These are phyloP conservation scores for Dendrophyllia cribrosa DNA, from an alignment of 64 coral and sea anemone genomes.

Conservation along the genomic window DNA sequence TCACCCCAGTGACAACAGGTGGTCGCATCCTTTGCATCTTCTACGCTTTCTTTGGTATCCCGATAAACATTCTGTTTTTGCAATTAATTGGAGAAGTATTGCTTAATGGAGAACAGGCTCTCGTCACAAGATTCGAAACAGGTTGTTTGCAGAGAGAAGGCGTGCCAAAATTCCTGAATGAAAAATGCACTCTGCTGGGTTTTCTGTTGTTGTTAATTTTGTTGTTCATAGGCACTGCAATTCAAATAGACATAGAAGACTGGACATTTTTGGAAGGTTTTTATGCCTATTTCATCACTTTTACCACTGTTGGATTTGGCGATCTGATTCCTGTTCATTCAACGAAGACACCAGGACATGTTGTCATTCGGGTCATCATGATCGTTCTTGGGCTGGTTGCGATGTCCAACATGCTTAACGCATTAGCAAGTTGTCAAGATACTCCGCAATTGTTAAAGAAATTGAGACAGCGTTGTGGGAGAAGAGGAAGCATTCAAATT, in stretches of 20 bases:
- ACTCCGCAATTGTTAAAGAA: not conserved
- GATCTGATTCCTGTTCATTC: slow-evolving; percentile 25
- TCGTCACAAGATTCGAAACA: slow-evolving; percentile 58
- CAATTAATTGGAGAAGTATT: slow-evolving; percentile 56
- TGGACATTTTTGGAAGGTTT: slow-evolving; percentile 63
- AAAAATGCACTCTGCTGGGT: slow-evolving; percentile 27
- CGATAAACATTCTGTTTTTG: slow-evolving; percentile 65
- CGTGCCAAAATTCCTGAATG: slow-evolving; percentile 24
- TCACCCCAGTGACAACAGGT: slow-evolving; percentile 69
- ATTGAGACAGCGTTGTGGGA: not conserved
- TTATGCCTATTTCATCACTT: slow-evolving; percentile 67
- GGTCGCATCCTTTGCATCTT: slow-evolving; percentile 77
- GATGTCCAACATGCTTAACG: slow-evolving; percentile 33
- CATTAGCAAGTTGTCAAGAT: not conserved
- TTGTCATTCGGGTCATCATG: not conserved
- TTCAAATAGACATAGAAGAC: not conserved
- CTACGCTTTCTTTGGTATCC: slow-evolving; percentile 86
- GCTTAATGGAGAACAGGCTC: not conserved
- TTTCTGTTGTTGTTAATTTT: slow-evolving; percentile 28
- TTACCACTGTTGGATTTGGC: slow-evolving; percentile 68
- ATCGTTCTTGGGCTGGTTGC: slow-evolving; percentile 13
- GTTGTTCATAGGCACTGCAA: slow-evolving; percentile 3
- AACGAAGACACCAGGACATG: not conserved
- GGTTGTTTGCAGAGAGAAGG: slow-evolving; percentile 8
- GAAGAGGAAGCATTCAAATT: not conserved